Conservation (phyloP, 2,797 vertebrate genomes). For the Rousettus madagascariensis region DNA sequence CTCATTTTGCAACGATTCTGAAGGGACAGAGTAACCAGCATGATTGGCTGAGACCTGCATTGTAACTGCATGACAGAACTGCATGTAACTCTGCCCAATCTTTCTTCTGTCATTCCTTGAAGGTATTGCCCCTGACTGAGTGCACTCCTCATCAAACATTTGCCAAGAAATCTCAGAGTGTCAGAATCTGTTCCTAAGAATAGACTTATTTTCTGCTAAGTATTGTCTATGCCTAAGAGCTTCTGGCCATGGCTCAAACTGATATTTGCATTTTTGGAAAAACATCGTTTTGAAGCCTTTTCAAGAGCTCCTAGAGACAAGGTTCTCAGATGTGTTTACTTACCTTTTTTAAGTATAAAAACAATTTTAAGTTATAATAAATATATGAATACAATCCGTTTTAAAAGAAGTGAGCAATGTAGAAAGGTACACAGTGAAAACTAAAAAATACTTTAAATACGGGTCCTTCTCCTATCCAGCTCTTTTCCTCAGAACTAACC, state of each 20-base stretch:
- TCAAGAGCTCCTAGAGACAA: background rate
- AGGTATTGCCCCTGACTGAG: background rate
- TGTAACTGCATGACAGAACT: background rate
- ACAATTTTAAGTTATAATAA: background rate
- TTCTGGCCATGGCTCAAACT: constrained; percentile 6
- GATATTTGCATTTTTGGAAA: constrained; percentile 11
- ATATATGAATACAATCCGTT: background rate
- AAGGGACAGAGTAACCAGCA: background rate
- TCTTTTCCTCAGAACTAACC: background rate
- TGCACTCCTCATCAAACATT: background rate
- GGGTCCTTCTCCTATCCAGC: background rate
- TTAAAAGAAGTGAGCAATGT: background rate
- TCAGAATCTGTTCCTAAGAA: background rate
- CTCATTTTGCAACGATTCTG: background rate
- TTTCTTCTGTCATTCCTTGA: background rate
- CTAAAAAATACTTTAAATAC: background rate
- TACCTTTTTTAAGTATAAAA: background rate
- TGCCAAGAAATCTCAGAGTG: background rate
- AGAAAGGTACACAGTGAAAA: background rate
- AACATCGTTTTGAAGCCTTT: background rate
- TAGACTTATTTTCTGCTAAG: background rate
- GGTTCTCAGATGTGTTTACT: background rate
- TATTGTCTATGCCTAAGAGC: background rate
- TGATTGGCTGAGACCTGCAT: rapidly evolving
- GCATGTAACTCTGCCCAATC: rapidly evolving